Conservation (phyloP, 2,888 invertebrate species). For the Rhyacophila evoluta region DNA sequence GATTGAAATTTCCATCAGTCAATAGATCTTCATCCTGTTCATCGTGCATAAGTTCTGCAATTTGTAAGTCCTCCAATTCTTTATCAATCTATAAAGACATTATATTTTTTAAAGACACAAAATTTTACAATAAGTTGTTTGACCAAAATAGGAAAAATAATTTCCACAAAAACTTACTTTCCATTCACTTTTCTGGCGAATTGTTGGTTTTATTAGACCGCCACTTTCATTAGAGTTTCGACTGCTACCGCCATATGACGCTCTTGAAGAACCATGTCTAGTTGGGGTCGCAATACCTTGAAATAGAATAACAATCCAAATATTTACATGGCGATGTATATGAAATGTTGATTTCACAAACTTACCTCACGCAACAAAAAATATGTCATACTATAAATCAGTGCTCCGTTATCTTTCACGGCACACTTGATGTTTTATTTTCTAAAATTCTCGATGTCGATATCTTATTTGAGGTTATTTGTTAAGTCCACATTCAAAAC, state of each 20-base stretch:
- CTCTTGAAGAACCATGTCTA: constrained; percentile 60
- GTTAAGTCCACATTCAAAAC: too few species aligned
- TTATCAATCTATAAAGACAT: constrained; percentile 62
- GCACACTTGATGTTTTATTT: too few species aligned
- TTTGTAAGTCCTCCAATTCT: constrained; percentile 66
- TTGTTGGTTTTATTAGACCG: constrained; percentile 63
- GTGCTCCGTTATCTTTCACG: too few species aligned
- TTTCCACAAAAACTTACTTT: constrained; percentile 58
- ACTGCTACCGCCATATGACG: constrained; percentile 57
- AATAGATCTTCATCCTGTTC: constrained; percentile 59
- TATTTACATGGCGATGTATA: too few species aligned
- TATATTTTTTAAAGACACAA: neutral
- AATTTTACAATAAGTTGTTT: neutral
- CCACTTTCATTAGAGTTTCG: constrained; percentile 55
- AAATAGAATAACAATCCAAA: neutral
- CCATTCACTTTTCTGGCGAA: constrained; percentile 64
- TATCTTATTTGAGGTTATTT: too few species aligned
- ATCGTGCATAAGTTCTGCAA: constrained; percentile 61
- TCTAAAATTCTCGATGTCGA: too few species aligned
- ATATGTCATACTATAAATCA: too few species aligned
- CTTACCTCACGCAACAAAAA: too few species aligned
- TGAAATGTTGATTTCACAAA: too few species aligned
- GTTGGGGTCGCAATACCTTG: constrained; percentile 62
- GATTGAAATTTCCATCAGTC: constrained; percentile 61
- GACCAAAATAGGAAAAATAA: too few species aligned